phyloP scores from a whole-genome alignment of 2,113 vertebrate genomes.

The Triplophysa rosa region DNA sequence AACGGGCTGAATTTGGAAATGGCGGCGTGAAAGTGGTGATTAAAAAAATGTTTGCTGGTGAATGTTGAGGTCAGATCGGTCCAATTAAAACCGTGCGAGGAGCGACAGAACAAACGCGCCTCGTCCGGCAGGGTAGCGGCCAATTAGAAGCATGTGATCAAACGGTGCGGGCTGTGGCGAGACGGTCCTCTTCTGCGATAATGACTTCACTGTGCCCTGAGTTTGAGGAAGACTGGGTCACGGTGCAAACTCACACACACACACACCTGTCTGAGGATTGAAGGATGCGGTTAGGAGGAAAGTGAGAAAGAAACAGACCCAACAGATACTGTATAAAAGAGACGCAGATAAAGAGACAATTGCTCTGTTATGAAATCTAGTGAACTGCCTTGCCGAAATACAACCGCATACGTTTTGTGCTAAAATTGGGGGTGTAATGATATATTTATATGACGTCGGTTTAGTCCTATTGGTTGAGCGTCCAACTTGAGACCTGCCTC shows the following conservation, averaged over 20 bases:
- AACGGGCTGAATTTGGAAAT: constrained; percentile 13
- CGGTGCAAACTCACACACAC: neutral
- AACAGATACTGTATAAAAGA: neutral
- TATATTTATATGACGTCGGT: too few species aligned
- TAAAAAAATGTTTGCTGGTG: neutral
- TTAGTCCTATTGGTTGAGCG: too few species aligned
- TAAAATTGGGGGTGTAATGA: too few species aligned
- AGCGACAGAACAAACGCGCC: constrained; percentile 26
- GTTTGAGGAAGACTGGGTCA: neutral
- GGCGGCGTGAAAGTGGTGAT: neutral
- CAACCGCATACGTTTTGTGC: too few species aligned
- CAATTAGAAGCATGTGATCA: constrained; percentile 52
- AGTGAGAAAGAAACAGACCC: neutral
- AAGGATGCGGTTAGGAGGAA: neutral
- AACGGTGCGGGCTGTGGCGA: constrained; percentile 20
- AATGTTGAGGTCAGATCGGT: constrained; percentile 20
- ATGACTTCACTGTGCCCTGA: constrained; percentile 37
- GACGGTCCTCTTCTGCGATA: constrained; percentile 43
- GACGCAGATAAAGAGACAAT: neutral
- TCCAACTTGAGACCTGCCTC: too few species aligned
- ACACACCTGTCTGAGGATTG: neutral
- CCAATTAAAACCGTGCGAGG: constrained; percentile 49
- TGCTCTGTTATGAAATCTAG: too few species aligned
- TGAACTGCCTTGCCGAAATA: too few species aligned
- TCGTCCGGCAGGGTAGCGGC: constrained; percentile 40